These are phyloP conservation scores for Smittia sp. DNA, from an alignment of 2,888 invertebrate genomes.

Conservation along the genomic window DNA sequence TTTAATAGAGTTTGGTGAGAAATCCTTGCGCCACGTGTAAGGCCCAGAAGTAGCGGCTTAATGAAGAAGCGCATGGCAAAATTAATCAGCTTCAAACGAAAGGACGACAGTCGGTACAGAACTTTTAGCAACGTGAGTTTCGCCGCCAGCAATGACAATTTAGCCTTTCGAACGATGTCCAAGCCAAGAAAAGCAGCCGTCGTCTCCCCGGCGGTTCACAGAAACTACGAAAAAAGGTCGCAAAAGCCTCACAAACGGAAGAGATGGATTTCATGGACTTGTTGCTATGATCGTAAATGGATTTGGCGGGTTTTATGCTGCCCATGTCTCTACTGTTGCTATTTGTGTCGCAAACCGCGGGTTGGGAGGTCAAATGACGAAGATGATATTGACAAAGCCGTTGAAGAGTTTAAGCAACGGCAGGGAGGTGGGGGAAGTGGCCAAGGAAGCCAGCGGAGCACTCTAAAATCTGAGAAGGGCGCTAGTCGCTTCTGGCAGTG, in stretches of 20 bases:
- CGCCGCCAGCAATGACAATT: conserved; percentile 20
- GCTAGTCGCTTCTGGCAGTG: conserved; percentile 48
- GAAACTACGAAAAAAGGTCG: background rate
- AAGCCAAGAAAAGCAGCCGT: background rate
- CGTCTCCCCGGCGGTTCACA: conserved; percentile 31
- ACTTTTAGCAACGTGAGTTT: conserved; percentile 43
- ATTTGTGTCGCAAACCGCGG: background rate
- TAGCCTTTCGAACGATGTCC: background rate
- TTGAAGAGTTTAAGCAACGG: conserved; percentile 23
- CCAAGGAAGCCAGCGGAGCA: conserved; percentile 24
- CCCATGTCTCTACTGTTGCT: background rate
- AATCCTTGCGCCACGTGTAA: too few species aligned
- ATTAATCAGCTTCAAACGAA: conserved; percentile 44
- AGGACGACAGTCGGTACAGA: conserved; percentile 45
- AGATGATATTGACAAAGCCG: conserved; percentile 34
- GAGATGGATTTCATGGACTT: conserved; percentile 4
- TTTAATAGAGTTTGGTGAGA: too few species aligned
- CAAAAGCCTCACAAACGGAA: conserved; percentile 24
- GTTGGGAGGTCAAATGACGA: conserved; percentile 12
- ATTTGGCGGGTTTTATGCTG: background rate
- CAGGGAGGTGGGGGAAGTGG: background rate
- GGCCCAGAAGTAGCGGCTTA: too few species aligned
- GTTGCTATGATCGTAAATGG: conserved; percentile 18
- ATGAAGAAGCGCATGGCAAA: conserved; percentile 43
- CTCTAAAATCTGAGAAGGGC: conserved; percentile 27